phyloP scores from a whole-genome alignment of 2,888 invertebrate species.

The Augiades crinisus region DNA sequence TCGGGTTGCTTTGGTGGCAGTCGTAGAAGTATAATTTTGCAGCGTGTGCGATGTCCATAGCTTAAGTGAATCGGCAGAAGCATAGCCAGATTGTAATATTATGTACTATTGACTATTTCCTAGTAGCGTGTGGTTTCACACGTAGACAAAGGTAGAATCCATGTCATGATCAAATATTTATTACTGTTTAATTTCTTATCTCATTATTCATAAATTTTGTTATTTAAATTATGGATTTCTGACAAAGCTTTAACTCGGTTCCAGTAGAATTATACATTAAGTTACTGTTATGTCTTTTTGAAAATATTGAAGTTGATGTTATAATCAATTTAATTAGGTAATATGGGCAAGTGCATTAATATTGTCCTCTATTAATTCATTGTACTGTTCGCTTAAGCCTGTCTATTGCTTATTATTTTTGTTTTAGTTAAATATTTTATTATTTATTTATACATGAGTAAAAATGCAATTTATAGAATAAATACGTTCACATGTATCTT shows the following conservation, averaged over 20 bases:
- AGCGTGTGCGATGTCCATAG: constrained; percentile 46
- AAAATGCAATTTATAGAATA: constrained; percentile 56
- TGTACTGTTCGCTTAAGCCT: constrained; percentile 76
- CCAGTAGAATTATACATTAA: constrained; percentile 80
- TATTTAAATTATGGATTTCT: constrained; percentile 79
- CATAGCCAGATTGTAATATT: constrained; percentile 33
- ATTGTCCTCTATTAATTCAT: constrained; percentile 75
- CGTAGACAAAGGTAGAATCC: constrained; percentile 49
- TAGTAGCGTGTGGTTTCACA: constrained; percentile 11
- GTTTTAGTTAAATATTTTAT: constrained; percentile 81
- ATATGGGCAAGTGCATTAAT: constrained; percentile 81
- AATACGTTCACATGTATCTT: constrained; percentile 48
- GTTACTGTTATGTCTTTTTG: constrained; percentile 79
- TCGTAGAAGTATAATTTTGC: constrained; percentile 53
- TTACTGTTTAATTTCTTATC: constrained; percentile 76
- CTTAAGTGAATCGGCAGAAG: constrained; percentile 32
- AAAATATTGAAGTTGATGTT: constrained; percentile 79
- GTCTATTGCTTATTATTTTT: constrained; percentile 71
- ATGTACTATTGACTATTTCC: constrained; percentile 34
- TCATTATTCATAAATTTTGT: constrained; percentile 77
- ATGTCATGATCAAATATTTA: constrained; percentile 80
- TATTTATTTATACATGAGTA: constrained; percentile 75
- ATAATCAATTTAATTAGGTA: constrained; percentile 79
- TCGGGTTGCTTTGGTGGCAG: constrained; percentile 74
- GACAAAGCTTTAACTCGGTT: constrained; percentile 81